Base-by-base conservation (phyloP, 2,797 vertebrate genomes). In the Lycodopsis pacificus region DNA sequence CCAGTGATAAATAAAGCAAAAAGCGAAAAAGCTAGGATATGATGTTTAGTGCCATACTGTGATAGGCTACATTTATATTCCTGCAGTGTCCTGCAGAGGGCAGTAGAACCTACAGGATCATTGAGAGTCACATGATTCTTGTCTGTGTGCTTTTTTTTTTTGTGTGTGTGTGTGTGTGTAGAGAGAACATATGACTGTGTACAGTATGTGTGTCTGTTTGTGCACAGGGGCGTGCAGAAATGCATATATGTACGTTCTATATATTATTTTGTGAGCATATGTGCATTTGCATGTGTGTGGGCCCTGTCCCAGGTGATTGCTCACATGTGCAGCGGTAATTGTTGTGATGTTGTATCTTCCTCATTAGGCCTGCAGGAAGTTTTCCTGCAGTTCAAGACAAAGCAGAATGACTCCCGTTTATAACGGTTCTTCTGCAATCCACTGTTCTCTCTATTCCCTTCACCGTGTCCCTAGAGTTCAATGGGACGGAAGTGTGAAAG, bases 51-150 rank as follows among this genome's bases (percentile, higher is more conserved):
- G 34, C 14, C 17, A 12, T 19, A 13, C 14, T 40, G 2, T 71
- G n/a, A 66, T 2, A n/a, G 19, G 58, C 17, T 20, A 38, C 3
- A 1, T 44, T 25, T 70, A 13, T 82, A 65, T 61, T 49, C 12
- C 3, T 44, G 0, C 73, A n/a, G 1, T 65, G 59, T 85, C 90
- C 93, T 88, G 84, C 85, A 93, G 93, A 89, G 91, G 92, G 91
- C 92, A 86, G 88, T 86, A 91, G 63, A 90, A 38, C 25, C 90
- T 79, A 84, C 36, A 68, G 14, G 19, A 91, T 87, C 32, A 76
- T 40, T 10, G 53, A 63, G n/a, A 36, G 12, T 59, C 19, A 10
- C 30, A 7, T 32, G 19, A 51, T 27, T 40, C 53, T 0, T 40
- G 8, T 63, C 3, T 53, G 9, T 66, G 20, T 73, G 20, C 49